phyloP scores from a whole-genome alignment of 2,113 vertebrate genomes.

The Aldabrachelys gigantea region DNA sequence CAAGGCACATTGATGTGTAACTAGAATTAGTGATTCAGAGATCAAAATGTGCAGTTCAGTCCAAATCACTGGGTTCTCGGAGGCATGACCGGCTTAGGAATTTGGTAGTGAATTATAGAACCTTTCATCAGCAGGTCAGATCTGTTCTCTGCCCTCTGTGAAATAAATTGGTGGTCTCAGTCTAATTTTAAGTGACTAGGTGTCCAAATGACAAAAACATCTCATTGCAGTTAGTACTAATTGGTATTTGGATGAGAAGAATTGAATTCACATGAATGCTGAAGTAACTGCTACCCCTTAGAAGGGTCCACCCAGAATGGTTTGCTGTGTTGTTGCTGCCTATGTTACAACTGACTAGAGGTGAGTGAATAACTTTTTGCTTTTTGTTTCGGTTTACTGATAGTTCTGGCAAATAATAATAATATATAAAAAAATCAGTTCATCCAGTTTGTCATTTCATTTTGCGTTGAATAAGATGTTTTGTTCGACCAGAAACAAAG shows the following conservation, averaged over 20 bases:
- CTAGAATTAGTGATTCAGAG: accelerated
- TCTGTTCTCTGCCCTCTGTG: background rate
- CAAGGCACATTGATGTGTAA: accelerated
- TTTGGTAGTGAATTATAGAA: background rate
- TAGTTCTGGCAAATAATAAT: background rate
- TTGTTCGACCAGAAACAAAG: background rate
- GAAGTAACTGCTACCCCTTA: accelerated
- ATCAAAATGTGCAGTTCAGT: background rate
- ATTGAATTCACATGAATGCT: background rate
- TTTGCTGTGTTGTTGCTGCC: background rate
- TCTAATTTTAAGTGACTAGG: background rate
- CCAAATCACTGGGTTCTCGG: background rate
- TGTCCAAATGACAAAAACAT: background rate
- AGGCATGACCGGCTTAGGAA: background rate
- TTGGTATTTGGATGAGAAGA: background rate
- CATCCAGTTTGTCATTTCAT: background rate
- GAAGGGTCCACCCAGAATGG: background rate
- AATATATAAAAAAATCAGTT: background rate
- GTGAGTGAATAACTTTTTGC: background rate
- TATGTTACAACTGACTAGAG: background rate
- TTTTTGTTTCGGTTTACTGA: background rate
- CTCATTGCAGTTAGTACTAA: background rate
- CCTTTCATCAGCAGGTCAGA: background rate
- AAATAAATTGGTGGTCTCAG: background rate
- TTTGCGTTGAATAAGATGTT: background rate